These are phyloP conservation scores for Timandra comae DNA, from an alignment of 2,888 invertebrate genomes.

Conservation along the genomic window DNA sequence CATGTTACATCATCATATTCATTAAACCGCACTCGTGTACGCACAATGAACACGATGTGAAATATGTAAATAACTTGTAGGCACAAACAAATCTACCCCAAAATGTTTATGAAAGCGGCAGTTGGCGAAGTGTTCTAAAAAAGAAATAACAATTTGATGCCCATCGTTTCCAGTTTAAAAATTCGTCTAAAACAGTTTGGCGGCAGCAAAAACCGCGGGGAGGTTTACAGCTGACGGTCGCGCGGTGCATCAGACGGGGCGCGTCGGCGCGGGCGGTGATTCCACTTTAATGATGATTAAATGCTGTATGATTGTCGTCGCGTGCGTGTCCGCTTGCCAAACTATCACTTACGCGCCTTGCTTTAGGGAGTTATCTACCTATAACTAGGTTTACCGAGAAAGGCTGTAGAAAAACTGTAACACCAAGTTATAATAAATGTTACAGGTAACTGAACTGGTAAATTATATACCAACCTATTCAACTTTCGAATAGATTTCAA, in stretches of 20 bases:
- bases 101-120: no score
- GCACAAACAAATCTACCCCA: no score
- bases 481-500: constrained; percentile 12
- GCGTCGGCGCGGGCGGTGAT: constrained; percentile 44
- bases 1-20: background rate
- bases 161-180: constrained; percentile 32
- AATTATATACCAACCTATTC: background rate
- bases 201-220: constrained; percentile 48
- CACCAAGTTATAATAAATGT: background rate
- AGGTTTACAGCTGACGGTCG: constrained; percentile 49
- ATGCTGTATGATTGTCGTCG: constrained; percentile 65
- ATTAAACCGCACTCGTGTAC: constrained; percentile 7
- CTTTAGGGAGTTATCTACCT: no score
- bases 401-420: no score
- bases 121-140: background rate
- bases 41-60: constrained; percentile 5
- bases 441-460: constrained; percentile 1
- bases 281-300: constrained; percentile 74
- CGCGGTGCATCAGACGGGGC: constrained; percentile 40
- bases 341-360: no score
- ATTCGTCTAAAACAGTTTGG: constrained; percentile 34
- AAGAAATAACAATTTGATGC: constrained; percentile 14
- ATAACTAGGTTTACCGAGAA: no score
- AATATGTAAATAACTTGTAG: no score
- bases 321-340: constrained; percentile 48